Conservation (phyloP, 2,113 vertebrate genomes). For the Chloroceryle aenea region DNA sequence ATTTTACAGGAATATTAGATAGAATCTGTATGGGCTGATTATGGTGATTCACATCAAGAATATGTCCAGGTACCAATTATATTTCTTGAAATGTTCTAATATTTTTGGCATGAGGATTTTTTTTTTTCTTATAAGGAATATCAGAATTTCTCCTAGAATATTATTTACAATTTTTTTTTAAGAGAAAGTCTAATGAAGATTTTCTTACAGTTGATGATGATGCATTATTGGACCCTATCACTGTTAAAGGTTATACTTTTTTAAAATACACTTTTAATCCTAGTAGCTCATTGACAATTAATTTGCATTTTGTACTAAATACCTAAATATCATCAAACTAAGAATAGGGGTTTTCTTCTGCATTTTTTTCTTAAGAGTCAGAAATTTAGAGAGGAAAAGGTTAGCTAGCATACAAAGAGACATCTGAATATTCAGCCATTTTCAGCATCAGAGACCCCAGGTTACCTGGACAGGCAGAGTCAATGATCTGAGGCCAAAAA, state of each 20-base stretch:
- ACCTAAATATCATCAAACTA: neutral
- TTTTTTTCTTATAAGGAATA: too few relatives aligned
- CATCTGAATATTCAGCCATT: neutral
- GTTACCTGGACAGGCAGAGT: too few relatives aligned
- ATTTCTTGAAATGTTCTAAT: too few relatives aligned
- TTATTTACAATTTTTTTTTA: neutral
- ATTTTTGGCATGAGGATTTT: too few relatives aligned
- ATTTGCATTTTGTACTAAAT: neutral
- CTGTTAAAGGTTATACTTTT: neutral
- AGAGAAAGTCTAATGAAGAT: neutral
- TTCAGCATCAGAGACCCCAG: neutral
- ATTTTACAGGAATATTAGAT: neutral
- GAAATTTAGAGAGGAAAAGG: neutral
- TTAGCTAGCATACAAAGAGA: neutral
- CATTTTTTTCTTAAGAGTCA: neutral
- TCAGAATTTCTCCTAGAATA: too few relatives aligned
- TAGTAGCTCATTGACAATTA: neutral
- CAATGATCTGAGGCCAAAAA: too few relatives aligned
- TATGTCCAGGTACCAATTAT: too few relatives aligned
- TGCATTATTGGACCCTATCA: neutral
- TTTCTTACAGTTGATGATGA: neutral
- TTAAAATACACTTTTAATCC: neutral
- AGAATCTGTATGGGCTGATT: too few relatives aligned
- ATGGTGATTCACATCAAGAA: neutral
- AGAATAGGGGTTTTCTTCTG: neutral